Percentiles rank a stretch among this genome's conserved stretches.
These are phyloP conservation scores for Tamias sibiricus DNA, from an alignment of 2,113 vertebrate genomes.

Conservation along the genomic window DNA sequence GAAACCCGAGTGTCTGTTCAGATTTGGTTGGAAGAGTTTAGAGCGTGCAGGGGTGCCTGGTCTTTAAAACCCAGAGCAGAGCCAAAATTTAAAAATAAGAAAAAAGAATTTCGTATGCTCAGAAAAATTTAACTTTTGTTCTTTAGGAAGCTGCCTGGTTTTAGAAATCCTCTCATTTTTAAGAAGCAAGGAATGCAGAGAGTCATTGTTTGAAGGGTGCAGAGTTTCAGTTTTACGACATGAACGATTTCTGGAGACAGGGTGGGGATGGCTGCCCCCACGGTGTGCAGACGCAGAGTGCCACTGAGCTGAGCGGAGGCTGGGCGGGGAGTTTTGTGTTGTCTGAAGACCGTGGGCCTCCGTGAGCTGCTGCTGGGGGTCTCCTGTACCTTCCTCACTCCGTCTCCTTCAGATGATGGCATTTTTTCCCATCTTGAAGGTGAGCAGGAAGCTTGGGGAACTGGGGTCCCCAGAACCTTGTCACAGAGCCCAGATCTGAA, in stretches of 20 bases:
- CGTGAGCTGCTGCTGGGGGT: background rate
- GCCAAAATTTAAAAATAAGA: background rate
- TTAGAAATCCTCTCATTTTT: background rate
- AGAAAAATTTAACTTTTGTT: background rate
- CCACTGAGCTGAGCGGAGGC: background rate
- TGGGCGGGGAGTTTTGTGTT: too few species aligned
- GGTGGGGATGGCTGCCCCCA: too few species aligned
- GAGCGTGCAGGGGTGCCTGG: background rate
- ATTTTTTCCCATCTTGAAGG: background rate
- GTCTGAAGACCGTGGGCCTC: background rate
- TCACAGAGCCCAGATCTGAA: background rate
- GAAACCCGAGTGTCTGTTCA: background rate
- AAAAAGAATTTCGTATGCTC: background rate
- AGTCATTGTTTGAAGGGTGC: background rate
- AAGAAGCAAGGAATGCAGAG: background rate
- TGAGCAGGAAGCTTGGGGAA: background rate
- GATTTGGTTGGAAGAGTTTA: background rate
- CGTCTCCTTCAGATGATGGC: background rate
- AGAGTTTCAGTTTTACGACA: background rate
- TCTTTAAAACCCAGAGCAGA: background rate
- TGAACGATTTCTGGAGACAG: background rate
- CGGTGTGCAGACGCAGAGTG: rapidly evolving
- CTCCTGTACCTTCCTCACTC: rapidly evolving
- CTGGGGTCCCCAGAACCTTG: too few species aligned
- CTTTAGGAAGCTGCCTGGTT: background rate